A percentile compares a stretch with the other conserved stretches of the same genome.
Evolutionary conservation across 2,888 invertebrate species (phyloP).

Genomic region (Ormyrus nitidulus): DNA sequence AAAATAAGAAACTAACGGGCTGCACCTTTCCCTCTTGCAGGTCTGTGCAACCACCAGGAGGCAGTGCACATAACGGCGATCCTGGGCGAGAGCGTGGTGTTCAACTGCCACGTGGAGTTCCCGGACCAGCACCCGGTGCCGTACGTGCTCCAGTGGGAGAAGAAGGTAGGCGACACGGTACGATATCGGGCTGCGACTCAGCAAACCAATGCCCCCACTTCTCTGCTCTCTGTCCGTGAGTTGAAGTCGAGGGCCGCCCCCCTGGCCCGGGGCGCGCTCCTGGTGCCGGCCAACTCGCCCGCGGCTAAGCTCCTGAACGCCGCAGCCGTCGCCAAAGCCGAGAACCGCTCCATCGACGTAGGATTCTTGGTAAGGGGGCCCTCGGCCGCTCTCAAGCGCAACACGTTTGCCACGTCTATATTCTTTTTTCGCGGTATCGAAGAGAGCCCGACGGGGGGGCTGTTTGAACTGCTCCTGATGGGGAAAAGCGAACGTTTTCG

Average conservation of each 20-base stretch:
- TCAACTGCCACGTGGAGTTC: conserved; percentile 98
- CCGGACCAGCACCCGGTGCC: conserved; percentile 96
- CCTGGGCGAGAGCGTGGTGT: conserved; percentile 96
- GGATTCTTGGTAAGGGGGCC: conserved; percentile 57
- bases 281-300: conserved; percentile 62
- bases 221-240: conserved; percentile 76
- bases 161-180: conserved; percentile 98
- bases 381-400: too few species aligned
- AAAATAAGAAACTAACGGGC: too few species aligned
- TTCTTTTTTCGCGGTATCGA: too few species aligned
- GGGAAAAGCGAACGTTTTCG: too few species aligned
- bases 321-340: conserved; percentile 47
- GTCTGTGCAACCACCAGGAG: conserved; percentile 86
- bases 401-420: too few species aligned
- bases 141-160: conserved; percentile 99
- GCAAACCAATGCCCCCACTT: conserved; percentile 52
- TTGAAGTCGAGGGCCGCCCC: conserved; percentile 69
- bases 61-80: conserved; percentile 98
- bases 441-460: too few species aligned
- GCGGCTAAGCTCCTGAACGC: conserved; percentile 61
- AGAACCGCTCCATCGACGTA: conserved; percentile 53
- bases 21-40: conserved; percentile 70
- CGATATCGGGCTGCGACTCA: conserved; percentile 79
- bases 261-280: conserved; percentile 64
- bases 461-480: too few species aligned